Base-by-base conservation (phyloP, 1,140 invertebrate genomes). In the Papilio glaucus region DNA sequence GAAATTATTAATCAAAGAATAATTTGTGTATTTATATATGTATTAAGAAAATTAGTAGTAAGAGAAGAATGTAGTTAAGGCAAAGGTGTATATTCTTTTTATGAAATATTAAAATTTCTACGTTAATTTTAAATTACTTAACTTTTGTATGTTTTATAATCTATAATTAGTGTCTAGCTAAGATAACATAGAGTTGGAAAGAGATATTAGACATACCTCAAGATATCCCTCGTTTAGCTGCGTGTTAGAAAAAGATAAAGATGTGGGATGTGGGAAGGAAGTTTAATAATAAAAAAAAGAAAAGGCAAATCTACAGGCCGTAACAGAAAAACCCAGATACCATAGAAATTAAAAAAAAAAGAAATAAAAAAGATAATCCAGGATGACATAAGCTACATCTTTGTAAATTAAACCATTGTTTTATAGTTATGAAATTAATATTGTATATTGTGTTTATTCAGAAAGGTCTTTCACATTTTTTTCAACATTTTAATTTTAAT, bases 251-350 rank as follows among this genome's bases (percentile, higher is more conserved):
- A 72, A 24, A 42, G 33, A 57, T 69, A 29, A 65, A 69, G n/a
- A 41, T 67, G 42, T 21, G 15, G 73, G n/a, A 24, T 67, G 65
- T 61, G 26, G 62, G 18, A 24, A 37, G 72, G 67, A 73, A 72
- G 63, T 15, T 57, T 38, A 72, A 73, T 60, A 49, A 38, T n/a
- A n/a, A 73, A 45, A 75, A 61, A 67, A 21, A 72, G 42, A 72
- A 71, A 69, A 76, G 85, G 82, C 83, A 86, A 88, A 89, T 85
- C 85, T 78, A 79, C 62, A 87, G 80, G 76, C 77, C 77, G 76
- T 79, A 81, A 84, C 69, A 80, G 72, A 78, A 78, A 62, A 71
- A 75, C 75, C 62, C 78, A 77, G 77, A 60, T 76, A 78, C 80
- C 78, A 75, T 68, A 76, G 21, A 62, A 57, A 68, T 71, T 57